These are phyloP conservation scores for Drosophila neocordata DNA, from an alignment of 1,140 invertebrate genomes.

Conservation along the genomic window DNA sequence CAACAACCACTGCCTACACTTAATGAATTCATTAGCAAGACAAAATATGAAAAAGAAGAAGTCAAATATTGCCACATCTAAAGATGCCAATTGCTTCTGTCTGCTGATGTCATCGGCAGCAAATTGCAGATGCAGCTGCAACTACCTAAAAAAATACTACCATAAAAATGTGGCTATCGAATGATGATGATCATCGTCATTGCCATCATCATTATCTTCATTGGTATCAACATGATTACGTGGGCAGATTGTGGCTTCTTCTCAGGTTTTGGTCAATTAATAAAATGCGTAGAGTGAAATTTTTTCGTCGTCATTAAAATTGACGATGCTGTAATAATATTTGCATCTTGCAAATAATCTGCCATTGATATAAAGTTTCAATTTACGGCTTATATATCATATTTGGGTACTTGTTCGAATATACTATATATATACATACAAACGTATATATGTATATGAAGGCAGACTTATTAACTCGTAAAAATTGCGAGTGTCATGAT, in stretches of 20 bases:
- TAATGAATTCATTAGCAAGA: constrained; percentile 69
- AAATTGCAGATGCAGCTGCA: constrained; percentile 25
- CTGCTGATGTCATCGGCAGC: constrained; percentile 34
- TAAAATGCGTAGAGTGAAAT: constrained; percentile 38
- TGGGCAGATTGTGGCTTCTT: constrained; percentile 36
- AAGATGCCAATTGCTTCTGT: constrained; percentile 33
- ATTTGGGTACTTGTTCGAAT: constrained; percentile 39
- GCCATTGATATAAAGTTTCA: constrained; percentile 76
- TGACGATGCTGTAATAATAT: constrained; percentile 76
- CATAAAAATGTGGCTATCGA: constrained; percentile 37
- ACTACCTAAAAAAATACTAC: constrained; percentile 25
- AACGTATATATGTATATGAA: not conserved
- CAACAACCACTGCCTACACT: constrained; percentile 42
- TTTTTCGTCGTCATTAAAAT: constrained; percentile 65
- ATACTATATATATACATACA: constrained; percentile 12
- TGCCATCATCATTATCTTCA: not conserved
- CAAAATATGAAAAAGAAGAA: constrained; percentile 18
- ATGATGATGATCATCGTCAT: not conserved
- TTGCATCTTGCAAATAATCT: constrained; percentile 68
- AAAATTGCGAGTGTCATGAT: constrained; percentile 51
- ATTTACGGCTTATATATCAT: constrained; percentile 80
- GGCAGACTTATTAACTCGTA: constrained; percentile 70
- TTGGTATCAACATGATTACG: constrained; percentile 51
- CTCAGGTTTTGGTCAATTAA: constrained; percentile 65
- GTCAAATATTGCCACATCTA: constrained; percentile 31